Conservation (phyloP, 2,113 vertebrate genomes). For the Pelusios castaneus region DNA sequence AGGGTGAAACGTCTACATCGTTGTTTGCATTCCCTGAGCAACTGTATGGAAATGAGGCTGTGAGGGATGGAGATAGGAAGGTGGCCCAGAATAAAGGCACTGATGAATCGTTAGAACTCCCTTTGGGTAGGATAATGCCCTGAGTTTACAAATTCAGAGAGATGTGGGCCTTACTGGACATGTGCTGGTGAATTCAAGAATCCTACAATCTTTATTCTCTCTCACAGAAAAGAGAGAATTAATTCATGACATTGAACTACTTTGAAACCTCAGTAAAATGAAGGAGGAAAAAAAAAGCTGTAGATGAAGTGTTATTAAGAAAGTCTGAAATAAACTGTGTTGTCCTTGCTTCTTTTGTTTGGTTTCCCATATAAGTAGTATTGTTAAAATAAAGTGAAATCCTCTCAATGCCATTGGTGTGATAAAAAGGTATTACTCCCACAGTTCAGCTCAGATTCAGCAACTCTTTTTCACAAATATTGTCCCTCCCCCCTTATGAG, state of each 20-base stretch:
- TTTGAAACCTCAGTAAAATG: not conserved
- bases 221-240: not conserved
- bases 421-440: not conserved
- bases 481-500: not conserved
- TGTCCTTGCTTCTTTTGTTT: not conserved
- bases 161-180: slow-evolving; percentile 13
- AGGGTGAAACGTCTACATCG: not conserved
- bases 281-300: not conserved
- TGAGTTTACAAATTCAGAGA: slow-evolving; percentile 16
- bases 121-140: slow-evolving; percentile 57
- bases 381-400: not conserved
- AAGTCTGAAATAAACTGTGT: not conserved
- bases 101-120: slow-evolving; percentile 16
- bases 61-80: slow-evolving; percentile 27
- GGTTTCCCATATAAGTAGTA: not conserved
- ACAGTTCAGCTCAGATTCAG: not conserved
- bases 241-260: not conserved
- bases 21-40: not conserved
- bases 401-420: not conserved
- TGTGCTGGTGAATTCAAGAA: not conserved
- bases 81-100: slow-evolving; percentile 42
- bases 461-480: not conserved
- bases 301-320: not conserved
- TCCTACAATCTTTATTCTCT: not conserved
- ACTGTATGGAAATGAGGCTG: slow-evolving; percentile 31